Evolutionary conservation across 2,113 vertebrate species (phyloP).

Genomic region (Petroica traversi): DNA sequence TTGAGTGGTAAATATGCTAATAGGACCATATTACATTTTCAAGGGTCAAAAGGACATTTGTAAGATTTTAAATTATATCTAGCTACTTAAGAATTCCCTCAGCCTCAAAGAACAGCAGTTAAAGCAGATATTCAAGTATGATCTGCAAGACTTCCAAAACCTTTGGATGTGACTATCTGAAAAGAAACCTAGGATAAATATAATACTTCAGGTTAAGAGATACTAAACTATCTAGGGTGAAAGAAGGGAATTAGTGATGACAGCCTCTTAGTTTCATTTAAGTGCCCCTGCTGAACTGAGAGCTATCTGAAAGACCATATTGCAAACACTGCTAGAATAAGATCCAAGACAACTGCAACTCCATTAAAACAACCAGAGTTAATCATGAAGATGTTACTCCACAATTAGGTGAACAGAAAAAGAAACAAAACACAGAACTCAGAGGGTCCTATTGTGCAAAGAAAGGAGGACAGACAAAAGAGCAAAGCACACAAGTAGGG

Average conservation of each 20-base stretch:
- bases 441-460: background rate
- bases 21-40: background rate
- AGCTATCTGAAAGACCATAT: background rate
- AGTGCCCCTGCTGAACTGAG: background rate
- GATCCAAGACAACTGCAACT: background rate
- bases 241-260: background rate
- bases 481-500: background rate
- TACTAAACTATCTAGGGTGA: background rate
- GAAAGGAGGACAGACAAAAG: background rate
- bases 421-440: background rate
- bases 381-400: accelerated
- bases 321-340: background rate
- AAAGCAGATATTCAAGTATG: background rate
- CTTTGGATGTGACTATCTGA: background rate
- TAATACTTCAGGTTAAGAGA: background rate
- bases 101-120: background rate
- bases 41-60: background rate
- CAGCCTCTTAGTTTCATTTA: background rate
- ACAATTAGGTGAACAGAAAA: background rate
- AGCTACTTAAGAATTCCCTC: background rate
- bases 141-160: background rate
- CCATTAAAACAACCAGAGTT: background rate
- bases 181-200: background rate
- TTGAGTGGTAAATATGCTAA: background rate
- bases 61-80: background rate